Evolutionary conservation across 2,113 vertebrate genomes (phyloP), one percentile per base, ranked within the genome.

Genomic region (Strigops habroptila): DNA sequence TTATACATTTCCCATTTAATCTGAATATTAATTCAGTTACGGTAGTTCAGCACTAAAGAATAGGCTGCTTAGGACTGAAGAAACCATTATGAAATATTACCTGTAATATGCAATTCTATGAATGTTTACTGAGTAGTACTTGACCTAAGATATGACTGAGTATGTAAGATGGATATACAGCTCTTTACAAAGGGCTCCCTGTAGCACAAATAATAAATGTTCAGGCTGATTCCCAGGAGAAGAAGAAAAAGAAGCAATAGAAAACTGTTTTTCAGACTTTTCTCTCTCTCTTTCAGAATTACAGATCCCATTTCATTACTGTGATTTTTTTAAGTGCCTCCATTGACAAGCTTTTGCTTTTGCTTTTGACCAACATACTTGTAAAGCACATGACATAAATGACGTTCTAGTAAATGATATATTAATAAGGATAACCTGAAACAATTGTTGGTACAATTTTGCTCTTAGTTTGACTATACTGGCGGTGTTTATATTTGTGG

Each of bases 71-170:
- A 96, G 94, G 91, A 98, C 96, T 97, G 63, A 95, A 95, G 95
- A 95, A 97, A 90, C 90, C 64, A 77, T 97, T 96, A 94, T 98
- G 95, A 98, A 98, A 98, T 98, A 98, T 98, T 98, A 97, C 96
- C 97, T 97, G 74, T 97, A 97, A 97, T 95, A 43, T 86, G 39
- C 24, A 97, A 95, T 97, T 97, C 78, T 91, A 30, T 95, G 68
- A 93, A 92, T 92, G 51, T 97, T 97, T 97, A 96, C 95, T 96
- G 86, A 95, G 77, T 73, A 93, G 60, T 64, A 73, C 64, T 97
- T 97, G 95, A 97, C 92, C 83, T 96, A 93, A 94, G 67, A 89
- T 94, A 93, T 69, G 97, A 28, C 33, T 62, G 78, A 96, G 64
- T 96, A 88, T 74, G 8, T 87, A 95, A 95, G 83, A 97, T 96